Evolutionary conservation across 2,797 vertebrate genomes (phyloP).

Genomic region (Mallotus villosus): DNA sequence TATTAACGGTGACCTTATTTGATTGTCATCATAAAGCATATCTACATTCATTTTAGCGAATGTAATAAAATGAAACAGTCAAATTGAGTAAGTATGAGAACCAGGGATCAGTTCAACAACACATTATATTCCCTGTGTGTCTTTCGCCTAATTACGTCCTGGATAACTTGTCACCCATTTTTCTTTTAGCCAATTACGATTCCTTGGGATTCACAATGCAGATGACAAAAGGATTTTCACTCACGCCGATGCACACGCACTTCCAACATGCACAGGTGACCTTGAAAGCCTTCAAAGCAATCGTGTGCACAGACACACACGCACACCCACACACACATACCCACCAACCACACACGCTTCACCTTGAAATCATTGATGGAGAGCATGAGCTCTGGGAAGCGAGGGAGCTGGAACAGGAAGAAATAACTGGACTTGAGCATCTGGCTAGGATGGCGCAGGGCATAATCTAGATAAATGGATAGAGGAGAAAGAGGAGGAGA

Average conservation of each 20-base stretch:
- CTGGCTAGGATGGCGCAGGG: slow-evolving; percentile 92
- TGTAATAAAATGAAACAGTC: neutral
- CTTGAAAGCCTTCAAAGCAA: neutral
- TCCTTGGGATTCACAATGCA: too few relatives aligned
- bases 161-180: too few relatives aligned
- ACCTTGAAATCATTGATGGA: slow-evolving; percentile 99
- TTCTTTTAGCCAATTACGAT: too few relatives aligned
- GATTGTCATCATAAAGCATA: neutral
- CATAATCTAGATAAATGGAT: slow-evolving; percentile 82
- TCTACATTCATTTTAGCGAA: neutral
- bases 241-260: slow-evolving; percentile 12
- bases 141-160: too few relatives aligned
- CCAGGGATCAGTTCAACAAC: too few relatives aligned
- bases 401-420: slow-evolving; percentile 98
- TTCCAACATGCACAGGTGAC: neutral
- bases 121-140: too few relatives aligned
- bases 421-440: slow-evolving; percentile 95
- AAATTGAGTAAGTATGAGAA: too few relatives aligned
- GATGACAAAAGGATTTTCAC: neutral
- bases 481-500: neutral
- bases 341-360: slow-evolving; percentile 60
- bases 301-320: slow-evolving; percentile 2
- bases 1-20: slow-evolving; percentile 24
- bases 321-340: slow-evolving; percentile 20
- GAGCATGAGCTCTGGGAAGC: slow-evolving; percentile 97